Base-by-base conservation (phyloP, 2,113 vertebrate genomes). In the Naja naja region DNA sequence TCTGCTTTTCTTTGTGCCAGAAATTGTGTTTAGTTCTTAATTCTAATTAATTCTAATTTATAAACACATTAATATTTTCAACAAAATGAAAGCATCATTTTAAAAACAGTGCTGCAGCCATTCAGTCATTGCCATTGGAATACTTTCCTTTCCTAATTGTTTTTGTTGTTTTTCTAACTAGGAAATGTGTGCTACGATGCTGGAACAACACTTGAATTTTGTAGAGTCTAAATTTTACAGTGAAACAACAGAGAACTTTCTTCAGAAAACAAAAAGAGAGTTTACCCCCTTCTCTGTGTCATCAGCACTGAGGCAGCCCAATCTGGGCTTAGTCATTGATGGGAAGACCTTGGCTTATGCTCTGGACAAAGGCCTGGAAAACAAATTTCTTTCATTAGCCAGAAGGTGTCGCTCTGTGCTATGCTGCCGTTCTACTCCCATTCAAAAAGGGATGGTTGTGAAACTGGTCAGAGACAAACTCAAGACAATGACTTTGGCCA, bases 371-470 rank as follows among this genome's bases (percentile, higher is more conserved):
- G 97, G 93, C 27, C 96, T 99, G 93, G 99, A 99, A 96, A 99
- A 99, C 85, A 99, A 98, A 96, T 99, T 99, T 92, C 98, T 99
- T 94, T 97, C 98, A 0, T 96, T 99, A 0, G 99, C 99, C 3
- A 97, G 97, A 85, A 98, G 96, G 94, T 99, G 99, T 95, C 98
- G 98, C 11, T 98, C 99, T 0, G 99, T 99, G 14, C 97, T 99
- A 1, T 99, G 99, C 97, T 99, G 99, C 94, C 98, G 99, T 4
- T 98, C 99, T 14, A 99, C 99, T 0, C 99, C 99, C 0, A 97
- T 99, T 90, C 99, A 99, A 97, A 99, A 99, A 97, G 99, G 99
- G 97, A 99, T 99, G 98, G 99, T 99, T 94, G 99, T 99, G 93
- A 99, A 99, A 96, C 97, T 99, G 93, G 99, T 99, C 95, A 98